phyloP scores from a whole-genome alignment of 2,113 vertebrate genomes.

The Stigmatopora argus region DNA sequence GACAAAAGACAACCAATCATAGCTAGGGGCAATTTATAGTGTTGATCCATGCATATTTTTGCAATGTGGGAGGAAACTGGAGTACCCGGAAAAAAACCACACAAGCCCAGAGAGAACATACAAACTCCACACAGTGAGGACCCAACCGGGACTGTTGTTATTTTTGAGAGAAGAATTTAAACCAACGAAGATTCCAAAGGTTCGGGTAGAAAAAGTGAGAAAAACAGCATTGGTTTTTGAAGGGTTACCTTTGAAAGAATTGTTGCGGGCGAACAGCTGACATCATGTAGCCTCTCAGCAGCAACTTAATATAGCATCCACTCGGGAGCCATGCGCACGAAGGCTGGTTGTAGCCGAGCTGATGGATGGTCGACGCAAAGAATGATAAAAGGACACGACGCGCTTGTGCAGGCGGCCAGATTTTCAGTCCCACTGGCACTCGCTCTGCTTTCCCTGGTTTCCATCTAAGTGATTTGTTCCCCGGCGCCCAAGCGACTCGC shows the following conservation, averaged over 20 bases:
- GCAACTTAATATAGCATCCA: neutral
- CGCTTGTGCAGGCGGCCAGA: slow-evolving; percentile 6
- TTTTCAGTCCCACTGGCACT: slow-evolving; percentile 7
- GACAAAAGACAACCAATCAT: too few relatives aligned
- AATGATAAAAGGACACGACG: slow-evolving; percentile 14
- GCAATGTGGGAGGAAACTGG: too few relatives aligned
- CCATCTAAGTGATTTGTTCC: slow-evolving; percentile 63
- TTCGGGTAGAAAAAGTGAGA: neutral
- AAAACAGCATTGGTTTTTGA: slow-evolving; percentile 12
- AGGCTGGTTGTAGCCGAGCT: neutral
- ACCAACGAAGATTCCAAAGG: slow-evolving; percentile 7
- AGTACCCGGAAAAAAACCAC: too few relatives aligned
- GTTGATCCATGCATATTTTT: too few relatives aligned
- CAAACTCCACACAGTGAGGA: too few relatives aligned
- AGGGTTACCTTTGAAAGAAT: slow-evolving; percentile 12
- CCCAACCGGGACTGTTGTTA: slow-evolving; percentile 9
- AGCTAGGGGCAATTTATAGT: too few relatives aligned
- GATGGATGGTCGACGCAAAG: slow-evolving; percentile 10
- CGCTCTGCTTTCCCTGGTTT: slow-evolving; percentile 17
- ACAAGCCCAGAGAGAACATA: too few relatives aligned
- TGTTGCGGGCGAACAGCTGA: slow-evolving; percentile 8
- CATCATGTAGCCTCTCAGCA: slow-evolving; percentile 11
- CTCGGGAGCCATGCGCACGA: neutral
- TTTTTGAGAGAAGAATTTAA: slow-evolving; percentile 25
- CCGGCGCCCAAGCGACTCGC: slow-evolving; percentile 44